Conservation (phyloP, 1,140 invertebrate genomes). For the Limonius californicus region DNA sequence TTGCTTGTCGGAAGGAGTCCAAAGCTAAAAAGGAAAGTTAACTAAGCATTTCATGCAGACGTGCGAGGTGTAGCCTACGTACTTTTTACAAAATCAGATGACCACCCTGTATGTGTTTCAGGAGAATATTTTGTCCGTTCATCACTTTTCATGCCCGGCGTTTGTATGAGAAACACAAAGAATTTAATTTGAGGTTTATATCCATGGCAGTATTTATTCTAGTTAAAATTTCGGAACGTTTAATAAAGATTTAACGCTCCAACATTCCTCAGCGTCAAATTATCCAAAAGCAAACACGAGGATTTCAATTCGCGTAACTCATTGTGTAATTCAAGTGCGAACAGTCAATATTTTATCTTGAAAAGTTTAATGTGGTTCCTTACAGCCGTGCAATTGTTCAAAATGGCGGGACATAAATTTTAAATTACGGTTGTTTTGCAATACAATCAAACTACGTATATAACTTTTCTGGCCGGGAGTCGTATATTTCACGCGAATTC, state of each 20-base stretch:
- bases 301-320: not conserved
- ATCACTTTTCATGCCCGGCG: no score
- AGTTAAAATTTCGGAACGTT: not conserved
- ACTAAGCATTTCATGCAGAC: no score
- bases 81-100: no score
- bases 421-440: not conserved
- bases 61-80: no score
- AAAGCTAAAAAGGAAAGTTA: no score
- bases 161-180: no score
- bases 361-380: not conserved
- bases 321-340: not conserved
- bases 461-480: not conserved
- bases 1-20: no score
- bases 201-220: constrained; percentile 9
- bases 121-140: no score
- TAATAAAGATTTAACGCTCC: not conserved
- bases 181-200: no score
- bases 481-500: not conserved
- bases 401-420: not conserved
- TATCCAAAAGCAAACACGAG: not conserved
- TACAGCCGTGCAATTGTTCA: not conserved
- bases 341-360: not conserved
- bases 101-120: no score
- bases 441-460: not conserved
- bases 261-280: not conserved